Evolutionary conservation across 1,140 invertebrate species (phyloP).

Genomic region (Periplaneta americana): DNA sequence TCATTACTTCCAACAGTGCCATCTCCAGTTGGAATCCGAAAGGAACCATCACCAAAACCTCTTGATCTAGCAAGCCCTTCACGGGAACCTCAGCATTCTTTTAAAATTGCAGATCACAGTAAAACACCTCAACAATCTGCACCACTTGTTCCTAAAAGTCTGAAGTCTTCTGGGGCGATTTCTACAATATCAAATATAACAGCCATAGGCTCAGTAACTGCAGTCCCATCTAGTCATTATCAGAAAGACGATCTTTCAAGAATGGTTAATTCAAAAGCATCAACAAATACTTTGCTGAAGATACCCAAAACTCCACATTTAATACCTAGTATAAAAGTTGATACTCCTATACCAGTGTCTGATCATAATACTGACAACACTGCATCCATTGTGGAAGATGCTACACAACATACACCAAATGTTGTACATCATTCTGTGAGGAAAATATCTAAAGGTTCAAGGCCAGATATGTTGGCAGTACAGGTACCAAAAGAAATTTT

Average conservation of each 20-base stretch:
- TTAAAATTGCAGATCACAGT: neutral
- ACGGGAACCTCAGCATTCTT: constrained; percentile 21
- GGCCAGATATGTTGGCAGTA: neutral
- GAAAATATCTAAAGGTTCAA: neutral
- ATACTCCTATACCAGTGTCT: neutral
- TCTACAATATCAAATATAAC: too few relatives aligned
- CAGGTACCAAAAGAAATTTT: neutral
- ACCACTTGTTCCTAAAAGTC: neutral
- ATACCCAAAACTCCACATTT: neutral
- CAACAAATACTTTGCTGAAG: neutral
- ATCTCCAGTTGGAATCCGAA: neutral
- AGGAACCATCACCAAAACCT: constrained; percentile 31
- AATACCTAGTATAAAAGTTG: neutral
- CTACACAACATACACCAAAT: neutral
- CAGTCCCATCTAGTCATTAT: neutral
- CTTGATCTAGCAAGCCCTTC: constrained; percentile 33
- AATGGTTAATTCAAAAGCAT: neutral
- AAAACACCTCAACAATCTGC: neutral
- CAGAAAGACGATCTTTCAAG: neutral
- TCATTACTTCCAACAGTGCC: constrained; percentile 31
- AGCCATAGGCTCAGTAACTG: neutral
- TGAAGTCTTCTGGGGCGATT: neutral
- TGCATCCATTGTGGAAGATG: neutral
- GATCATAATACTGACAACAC: neutral
- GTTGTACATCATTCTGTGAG: neutral